Evolutionary conservation across 2,113 vertebrate genomes (phyloP).

Genomic region (Regulus satrapa): DNA sequence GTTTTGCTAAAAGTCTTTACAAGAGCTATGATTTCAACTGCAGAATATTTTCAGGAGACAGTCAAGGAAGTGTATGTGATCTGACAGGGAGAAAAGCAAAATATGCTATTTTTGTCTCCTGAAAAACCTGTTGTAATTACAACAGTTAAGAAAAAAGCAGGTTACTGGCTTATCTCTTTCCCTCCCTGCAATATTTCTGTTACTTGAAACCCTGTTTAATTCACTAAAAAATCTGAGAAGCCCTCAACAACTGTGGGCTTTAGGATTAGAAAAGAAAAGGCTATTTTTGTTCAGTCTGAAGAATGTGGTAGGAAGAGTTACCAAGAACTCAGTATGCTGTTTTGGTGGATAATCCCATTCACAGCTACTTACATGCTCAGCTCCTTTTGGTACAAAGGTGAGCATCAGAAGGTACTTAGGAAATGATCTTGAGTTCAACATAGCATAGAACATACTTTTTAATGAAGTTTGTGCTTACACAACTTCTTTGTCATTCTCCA

Average conservation of each 20-base stretch:
- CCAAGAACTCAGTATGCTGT: not conserved
- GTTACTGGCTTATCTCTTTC: not conserved
- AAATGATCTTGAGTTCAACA: not conserved
- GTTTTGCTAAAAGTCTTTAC: not conserved
- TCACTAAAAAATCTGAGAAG: not conserved
- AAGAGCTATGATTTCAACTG: not conserved
- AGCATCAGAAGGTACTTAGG: not conserved
- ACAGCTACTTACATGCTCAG: not conserved
- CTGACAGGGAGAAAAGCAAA: not conserved
- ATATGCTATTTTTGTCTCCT: slow-evolving; percentile 16
- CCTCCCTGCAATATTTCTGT: not conserved
- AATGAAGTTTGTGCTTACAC: not conserved
- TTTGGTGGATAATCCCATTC: not conserved
- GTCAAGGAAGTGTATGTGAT: not conserved
- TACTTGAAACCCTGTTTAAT: not conserved
- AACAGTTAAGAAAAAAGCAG: not conserved
- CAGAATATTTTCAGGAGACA: not conserved
- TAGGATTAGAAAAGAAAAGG: not conserved
- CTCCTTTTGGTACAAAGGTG: not conserved
- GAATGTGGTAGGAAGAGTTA: not conserved
- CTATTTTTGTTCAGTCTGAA: not conserved
- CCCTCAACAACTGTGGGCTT: not conserved
- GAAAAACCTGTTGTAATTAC: slow-evolving; percentile 19
- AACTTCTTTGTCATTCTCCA: not conserved
- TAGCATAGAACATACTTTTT: not conserved